Percentiles rank a stretch among this genome's conserved stretches.
These are phyloP conservation scores for Hymenochirus boettgeri DNA, from an alignment of 2,113 vertebrate species.

Conservation along the genomic window DNA sequence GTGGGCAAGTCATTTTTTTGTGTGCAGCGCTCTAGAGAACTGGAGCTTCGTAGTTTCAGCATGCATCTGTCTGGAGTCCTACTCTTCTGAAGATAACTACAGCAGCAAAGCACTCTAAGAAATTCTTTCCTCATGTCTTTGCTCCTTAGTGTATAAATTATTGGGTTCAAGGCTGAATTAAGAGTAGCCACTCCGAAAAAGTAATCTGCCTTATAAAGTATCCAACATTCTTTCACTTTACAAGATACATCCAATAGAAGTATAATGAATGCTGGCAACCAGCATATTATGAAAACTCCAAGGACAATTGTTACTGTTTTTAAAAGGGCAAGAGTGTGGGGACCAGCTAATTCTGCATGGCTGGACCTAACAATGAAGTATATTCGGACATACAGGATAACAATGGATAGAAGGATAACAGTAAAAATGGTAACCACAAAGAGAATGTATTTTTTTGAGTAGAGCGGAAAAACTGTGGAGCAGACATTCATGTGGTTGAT, in stretches of 20 bases:
- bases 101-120: constrained; percentile 74
- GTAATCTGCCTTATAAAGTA: constrained; percentile 74
- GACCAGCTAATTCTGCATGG: constrained; percentile 77
- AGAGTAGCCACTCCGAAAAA: constrained; percentile 87
- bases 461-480: constrained; percentile 86
- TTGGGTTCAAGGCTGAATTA: constrained; percentile 89
- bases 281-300: constrained; percentile 92
- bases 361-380: constrained; percentile 89
- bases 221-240: constrained; percentile 58
- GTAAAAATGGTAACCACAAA: constrained; percentile 87
- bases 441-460: constrained; percentile 83
- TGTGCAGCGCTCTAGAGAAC: constrained; percentile 78
- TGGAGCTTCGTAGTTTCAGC: constrained; percentile 79
- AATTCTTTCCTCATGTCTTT: constrained; percentile 91
- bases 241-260: constrained; percentile 82
- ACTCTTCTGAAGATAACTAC: constrained; percentile 61
- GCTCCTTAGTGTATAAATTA: constrained; percentile 90
- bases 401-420: constrained; percentile 79
- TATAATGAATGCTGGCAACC: constrained; percentile 87
- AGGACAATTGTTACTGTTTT: constrained; percentile 93
- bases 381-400: constrained; percentile 83
- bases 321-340: constrained; percentile 75
- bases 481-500: constrained; percentile 69
- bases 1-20: constrained; percentile 71
- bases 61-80: constrained; percentile 66